Base-by-base conservation (phyloP, 2,888 invertebrate species). In the Acleris emargana region DNA sequence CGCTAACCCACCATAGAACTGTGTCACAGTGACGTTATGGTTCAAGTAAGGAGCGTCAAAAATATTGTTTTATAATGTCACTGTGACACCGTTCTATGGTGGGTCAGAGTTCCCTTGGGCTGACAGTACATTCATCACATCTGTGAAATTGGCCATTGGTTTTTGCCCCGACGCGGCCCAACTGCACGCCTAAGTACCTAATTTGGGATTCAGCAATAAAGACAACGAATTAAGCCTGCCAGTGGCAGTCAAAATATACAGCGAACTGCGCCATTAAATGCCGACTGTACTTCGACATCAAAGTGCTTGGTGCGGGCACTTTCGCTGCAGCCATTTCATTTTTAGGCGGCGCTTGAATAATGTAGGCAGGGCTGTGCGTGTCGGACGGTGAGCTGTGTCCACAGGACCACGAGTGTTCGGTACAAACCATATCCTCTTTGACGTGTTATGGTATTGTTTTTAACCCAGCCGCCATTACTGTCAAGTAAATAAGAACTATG, bases 261-360 rank as follows among this genome's bases (percentile, higher is more conserved):
- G 20, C n/a, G 20, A 51, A 45, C 47, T 53, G 38, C 22, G n/a
- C 50, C 62, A 52, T 58, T 58, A 45, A 49, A 42, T 38, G 25
- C 42, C 17, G 28, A 57, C 45, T 25, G 32, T 11, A 20, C 43
- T 50, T 38, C 55, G 38, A 66, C 61, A 66, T 61, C 57, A 66
- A 61, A 66, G 61, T 38, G 60, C 47, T 61, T 52, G 50, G 57
- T 51, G 51, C 45, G 32, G 16, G 55, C 50, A 64, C 50, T 55
- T 60, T 66, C 59, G 50, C 45, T 66, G 60, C 57, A 66, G 45
- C 45, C 66, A 61, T 66, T 60, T 61, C 28, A 66, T 66, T 66
- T 61, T 61, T 66, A 51, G 66, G 57, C 38, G 60, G 25, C 47
- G 66, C 16, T 22, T 66, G 55, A 61, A 66, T 66, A 57, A 66